Base-by-base conservation (phyloP, 92 coral and sea anemone genomes). In the Nematostella vectensis region DNA sequence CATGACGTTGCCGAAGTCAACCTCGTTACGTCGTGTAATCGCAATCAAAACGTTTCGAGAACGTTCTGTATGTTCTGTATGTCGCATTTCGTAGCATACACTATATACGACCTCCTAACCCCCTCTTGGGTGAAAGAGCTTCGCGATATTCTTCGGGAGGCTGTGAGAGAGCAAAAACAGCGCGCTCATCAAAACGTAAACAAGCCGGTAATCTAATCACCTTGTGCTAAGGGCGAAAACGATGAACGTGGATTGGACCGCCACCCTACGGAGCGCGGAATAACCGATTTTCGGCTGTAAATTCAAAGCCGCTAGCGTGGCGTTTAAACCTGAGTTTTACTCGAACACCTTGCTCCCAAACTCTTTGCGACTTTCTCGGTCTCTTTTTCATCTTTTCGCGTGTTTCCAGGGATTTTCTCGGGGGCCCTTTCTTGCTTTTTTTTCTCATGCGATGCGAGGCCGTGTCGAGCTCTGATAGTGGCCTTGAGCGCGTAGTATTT, bases 321-420 rank as follows among this genome's bases (percentile, higher is more conserved):
- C 51, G 51, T 17, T 45, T 6, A 45, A 45, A 45, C 51, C 51
- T 11, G 4, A 45, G 4, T 9, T 6, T 45, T 45, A 45, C 17
- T 45, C 51, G 51, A 45, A 45, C 23, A 45, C 51, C 11, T 4
- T 17, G 51, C 51, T 45, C 51, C 51, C 51, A 22, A 6, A 19
- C 18, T 45, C 18, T 45, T 45, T 8, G 9, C 51, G 51, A 22
- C 9, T 45, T 17, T 45, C 21, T 22, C 23, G 51, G 18, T 22
- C 21, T 8, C 11, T 45, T 22, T 17, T 45, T 19, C 4, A 19
- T 45, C 23, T 45, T 45, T 17, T 19, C 23, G 12, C 23, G 18
- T 45, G 4, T 22, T 45, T 11, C 4, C 11, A 11, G 4, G 51
- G 12, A 8, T 45, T 8, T 45, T 45, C 18, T 45, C 18, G 51